A percentile compares a stretch with the other conserved stretches of the same genome.
Evolutionary conservation across 2,113 vertebrate genomes (phyloP).

Genomic region (Grammomys surdaster): DNA sequence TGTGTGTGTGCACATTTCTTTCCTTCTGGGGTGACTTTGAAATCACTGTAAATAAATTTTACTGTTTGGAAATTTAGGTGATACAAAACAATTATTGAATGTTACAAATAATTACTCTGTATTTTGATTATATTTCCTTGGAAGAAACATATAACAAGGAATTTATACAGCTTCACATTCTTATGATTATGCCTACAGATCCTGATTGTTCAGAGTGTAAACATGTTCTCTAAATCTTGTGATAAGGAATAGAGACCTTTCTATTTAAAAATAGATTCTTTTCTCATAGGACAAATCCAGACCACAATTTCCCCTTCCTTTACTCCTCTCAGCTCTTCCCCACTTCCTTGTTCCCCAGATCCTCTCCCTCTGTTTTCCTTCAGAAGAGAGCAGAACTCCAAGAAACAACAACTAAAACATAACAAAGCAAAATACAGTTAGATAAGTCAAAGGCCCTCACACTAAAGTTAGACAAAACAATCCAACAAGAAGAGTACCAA

Average conservation of each 20-base stretch:
- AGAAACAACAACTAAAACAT: background rate
- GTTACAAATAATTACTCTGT: background rate
- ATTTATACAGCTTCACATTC: background rate
- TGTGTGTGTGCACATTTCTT: background rate
- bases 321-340: too few relatives aligned
- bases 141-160: background rate
- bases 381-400: background rate
- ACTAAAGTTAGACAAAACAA: background rate
- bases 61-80: background rate
- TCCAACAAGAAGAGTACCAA: background rate
- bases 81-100: background rate
- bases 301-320: background rate
- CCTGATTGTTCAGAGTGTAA: background rate
- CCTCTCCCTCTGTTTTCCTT: background rate
- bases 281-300: background rate
- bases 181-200: background rate
- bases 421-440: background rate
- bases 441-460: background rate
- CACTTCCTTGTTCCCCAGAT: background rate
- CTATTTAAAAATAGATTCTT: background rate
- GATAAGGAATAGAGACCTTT: background rate
- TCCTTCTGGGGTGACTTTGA: background rate
- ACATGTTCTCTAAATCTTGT: slow-evolving; percentile 38
- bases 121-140: slow-evolving; percentile 41
- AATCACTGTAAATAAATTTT: background rate